A percentile compares a stretch with the other conserved stretches of the same genome.
phyloP scores from a whole-genome alignment of 2,888 invertebrate genomes.

The Gibbula magus region DNA sequence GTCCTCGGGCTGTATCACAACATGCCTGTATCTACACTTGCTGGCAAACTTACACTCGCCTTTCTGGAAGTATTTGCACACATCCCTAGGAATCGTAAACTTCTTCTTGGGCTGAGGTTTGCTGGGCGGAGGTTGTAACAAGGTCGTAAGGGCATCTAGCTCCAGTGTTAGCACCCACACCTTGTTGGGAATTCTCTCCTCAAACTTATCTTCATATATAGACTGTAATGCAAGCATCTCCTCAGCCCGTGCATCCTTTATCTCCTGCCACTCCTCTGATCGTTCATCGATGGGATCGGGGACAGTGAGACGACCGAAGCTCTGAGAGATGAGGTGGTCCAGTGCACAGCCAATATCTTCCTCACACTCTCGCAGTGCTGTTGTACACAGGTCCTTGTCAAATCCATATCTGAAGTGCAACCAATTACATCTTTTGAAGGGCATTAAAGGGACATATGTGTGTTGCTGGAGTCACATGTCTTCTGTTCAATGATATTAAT shows the following conservation, averaged over 20 bases:
- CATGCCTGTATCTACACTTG: conserved; percentile 56
- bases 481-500: too few relatives aligned
- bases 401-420: conserved; percentile 66
- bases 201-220: conserved; percentile 66
- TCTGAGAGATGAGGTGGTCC: conserved; percentile 64
- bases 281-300: background rate
- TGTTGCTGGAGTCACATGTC: too few relatives aligned
- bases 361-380: conserved; percentile 63
- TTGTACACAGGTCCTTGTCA: conserved; percentile 57
- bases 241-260: conserved; percentile 61
- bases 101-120: conserved; percentile 20
- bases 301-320: conserved; percentile 48
- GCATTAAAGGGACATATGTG: too few relatives aligned
- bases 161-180: conserved; percentile 64
- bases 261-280: conserved; percentile 40
- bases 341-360: conserved; percentile 66
- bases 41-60: conserved; percentile 67
- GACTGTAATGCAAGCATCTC: conserved; percentile 68
- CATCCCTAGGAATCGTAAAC: conserved; percentile 32
- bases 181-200: conserved; percentile 60
- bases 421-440: background rate
- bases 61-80: conserved; percentile 62
- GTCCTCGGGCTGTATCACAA: background rate
- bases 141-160: conserved; percentile 50
- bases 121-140: conserved; percentile 37